Percentiles rank a stretch among this genome's conserved stretches.
phyloP scores from a whole-genome alignment of 2,797 vertebrate genomes.

The Hyperoplus immaculatus region DNA sequence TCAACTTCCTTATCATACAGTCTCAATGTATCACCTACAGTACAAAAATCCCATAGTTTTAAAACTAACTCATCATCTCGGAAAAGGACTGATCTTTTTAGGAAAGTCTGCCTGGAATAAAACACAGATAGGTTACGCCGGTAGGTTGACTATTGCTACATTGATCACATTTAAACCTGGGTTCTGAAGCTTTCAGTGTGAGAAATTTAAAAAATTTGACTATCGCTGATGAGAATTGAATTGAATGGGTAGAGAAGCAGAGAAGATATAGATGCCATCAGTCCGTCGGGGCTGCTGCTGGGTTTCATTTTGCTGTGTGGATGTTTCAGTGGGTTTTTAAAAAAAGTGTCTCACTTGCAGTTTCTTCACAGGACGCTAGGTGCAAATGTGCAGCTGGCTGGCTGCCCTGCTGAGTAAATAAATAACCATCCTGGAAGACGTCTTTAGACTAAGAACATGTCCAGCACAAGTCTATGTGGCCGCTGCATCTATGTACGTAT shows the following conservation, averaged over 20 bases:
- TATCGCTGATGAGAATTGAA: background rate
- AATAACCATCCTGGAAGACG: background rate
- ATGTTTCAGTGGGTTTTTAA: conserved; percentile 12
- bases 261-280: conserved; percentile 17
- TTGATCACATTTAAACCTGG: conserved; percentile 26
- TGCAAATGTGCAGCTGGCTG: background rate
- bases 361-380: conserved; percentile 2
- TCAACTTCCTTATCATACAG: background rate
- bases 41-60: background rate
- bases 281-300: background rate
- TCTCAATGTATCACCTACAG: background rate
- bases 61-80: background rate
- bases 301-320: conserved; percentile 23
- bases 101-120: background rate
- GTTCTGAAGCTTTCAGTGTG: background rate
- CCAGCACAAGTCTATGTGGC: background rate
- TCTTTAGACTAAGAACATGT: background rate
- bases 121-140: background rate
- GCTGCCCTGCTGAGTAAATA: background rate
- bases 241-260: background rate
- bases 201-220: conserved; percentile 17
- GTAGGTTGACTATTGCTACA: background rate
- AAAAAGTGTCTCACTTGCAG: conserved; percentile 30
- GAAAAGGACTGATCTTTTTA: conserved; percentile 5
- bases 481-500: background rate